These are phyloP conservation scores for Aurelia sp. DNA, from an alignment of 30 jellyfish, hydroid and myxozoan genomes.

Conservation along the genomic window DNA sequence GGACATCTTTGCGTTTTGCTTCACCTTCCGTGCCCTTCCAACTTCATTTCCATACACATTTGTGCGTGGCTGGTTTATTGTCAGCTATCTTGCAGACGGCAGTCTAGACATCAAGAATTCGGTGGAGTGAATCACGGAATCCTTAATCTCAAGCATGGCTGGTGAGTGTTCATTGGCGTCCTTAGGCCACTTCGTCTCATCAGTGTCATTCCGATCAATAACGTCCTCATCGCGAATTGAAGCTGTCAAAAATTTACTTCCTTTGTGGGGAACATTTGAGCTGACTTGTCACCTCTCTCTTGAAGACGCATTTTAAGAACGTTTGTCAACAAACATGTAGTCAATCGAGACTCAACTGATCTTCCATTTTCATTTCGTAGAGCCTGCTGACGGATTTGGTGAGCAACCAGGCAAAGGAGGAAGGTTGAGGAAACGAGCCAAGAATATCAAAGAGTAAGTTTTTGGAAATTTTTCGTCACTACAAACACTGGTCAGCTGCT, in stretches of 20 bases:
- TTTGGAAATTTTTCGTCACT: neutral
- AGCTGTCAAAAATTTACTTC: too few species aligned
- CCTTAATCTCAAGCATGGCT: conserved; percentile 49
- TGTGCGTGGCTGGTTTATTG: conserved; percentile 23
- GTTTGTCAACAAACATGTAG: too few species aligned
- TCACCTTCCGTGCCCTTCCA: conserved; percentile 3
- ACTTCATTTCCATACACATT: neutral
- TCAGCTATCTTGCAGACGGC: conserved; percentile 61
- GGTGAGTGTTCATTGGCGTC: conserved; percentile 46
- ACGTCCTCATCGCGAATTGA: too few species aligned
- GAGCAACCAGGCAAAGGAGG: conserved; percentile 50
- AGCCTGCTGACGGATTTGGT: conserved; percentile 43
- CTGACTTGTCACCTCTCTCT: conserved; percentile 71
- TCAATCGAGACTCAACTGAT: too few species aligned
- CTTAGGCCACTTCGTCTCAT: conserved; percentile 2
- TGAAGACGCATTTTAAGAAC: too few species aligned
- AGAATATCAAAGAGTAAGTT: conserved; percentile 63
- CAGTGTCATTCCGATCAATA: neutral
- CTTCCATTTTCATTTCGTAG: neutral
- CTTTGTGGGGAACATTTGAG: neutral
- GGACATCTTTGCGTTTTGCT: conserved; percentile 18
- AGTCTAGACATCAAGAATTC: conserved; percentile 56
- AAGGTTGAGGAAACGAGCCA: conserved; percentile 61
- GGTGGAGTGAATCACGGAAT: conserved; percentile 49
- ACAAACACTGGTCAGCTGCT: too few species aligned